Conservation (phyloP, 2,888 invertebrate genomes). For the Noctua comes region DNA sequence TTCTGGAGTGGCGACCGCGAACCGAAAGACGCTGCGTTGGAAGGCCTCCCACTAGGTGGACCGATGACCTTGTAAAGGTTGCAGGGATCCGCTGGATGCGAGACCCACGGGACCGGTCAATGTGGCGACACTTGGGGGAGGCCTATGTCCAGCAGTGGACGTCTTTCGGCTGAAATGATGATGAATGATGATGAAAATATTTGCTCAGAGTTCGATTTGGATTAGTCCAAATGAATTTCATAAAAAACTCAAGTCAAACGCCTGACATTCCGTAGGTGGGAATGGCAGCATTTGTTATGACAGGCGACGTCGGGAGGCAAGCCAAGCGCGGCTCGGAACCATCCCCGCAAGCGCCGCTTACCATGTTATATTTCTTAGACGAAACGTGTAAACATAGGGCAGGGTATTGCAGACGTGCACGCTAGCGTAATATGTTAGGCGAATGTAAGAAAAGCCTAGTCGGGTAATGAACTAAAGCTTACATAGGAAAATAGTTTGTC, state of each 20-base stretch:
- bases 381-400: slow-evolving; percentile 42
- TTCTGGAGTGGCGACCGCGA: no score
- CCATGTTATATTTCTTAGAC: slow-evolving; percentile 56
- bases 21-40: no score
- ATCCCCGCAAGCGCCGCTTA: slow-evolving; percentile 45
- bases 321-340: slow-evolving; percentile 11
- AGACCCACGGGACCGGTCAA: no score
- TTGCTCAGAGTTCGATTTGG: no score
- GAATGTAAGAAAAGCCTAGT: not conserved
- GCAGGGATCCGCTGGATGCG: no score
- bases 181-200: no score
- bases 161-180: no score
- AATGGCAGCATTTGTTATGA: slow-evolving; percentile 28
- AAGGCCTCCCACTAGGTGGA: no score
- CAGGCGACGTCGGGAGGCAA: slow-evolving; percentile 38
- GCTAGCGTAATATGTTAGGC: slow-evolving; percentile 3
- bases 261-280: slow-evolving; percentile 27
- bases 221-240: slow-evolving; percentile 29
- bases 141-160: no score
- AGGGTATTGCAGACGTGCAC: not conserved
- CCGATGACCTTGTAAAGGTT: no score
- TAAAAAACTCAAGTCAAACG: slow-evolving; percentile 22
- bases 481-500: not conserved
- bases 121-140: no score
- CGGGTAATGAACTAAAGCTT: not conserved